Percentiles rank a stretch among this genome's conserved stretches.
phyloP scores from a whole-genome alignment of 2,888 invertebrate species.

The Salpingus planirostris region DNA sequence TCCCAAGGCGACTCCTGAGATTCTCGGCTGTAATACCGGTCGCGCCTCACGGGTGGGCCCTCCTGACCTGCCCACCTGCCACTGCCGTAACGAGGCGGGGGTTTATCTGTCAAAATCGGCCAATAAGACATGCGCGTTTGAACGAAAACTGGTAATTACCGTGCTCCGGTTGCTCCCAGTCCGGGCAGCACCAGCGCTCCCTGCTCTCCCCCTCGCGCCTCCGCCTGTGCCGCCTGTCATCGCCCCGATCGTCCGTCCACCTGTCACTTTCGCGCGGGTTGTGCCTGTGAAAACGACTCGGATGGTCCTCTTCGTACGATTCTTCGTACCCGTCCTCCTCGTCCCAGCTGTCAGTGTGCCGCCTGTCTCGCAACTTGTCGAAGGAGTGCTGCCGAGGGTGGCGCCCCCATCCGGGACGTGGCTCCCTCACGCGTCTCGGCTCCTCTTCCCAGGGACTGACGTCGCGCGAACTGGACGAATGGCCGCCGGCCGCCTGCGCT shows the following conservation, averaged over 20 bases:
- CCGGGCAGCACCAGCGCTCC: conserved; percentile 42
- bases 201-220: conserved; percentile 25
- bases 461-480: conserved; percentile 65
- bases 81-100: too few relatives aligned
- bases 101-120: too few relatives aligned
- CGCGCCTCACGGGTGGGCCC: too few relatives aligned
- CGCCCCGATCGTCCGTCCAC: conserved; percentile 30
- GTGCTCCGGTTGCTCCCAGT: conserved; percentile 46
- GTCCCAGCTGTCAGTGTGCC: conserved; percentile 44
- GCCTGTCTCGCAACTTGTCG: conserved; percentile 45
- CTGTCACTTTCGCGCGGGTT: conserved; percentile 26
- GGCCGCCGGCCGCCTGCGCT: conserved; percentile 28
- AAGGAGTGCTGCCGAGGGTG: conserved; percentile 36
- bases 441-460: conserved; percentile 75
- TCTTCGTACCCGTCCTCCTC: conserved; percentile 67
- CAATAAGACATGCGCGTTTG: too few relatives aligned
- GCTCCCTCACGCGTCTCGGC: conserved; percentile 40
- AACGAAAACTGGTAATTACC: too few relatives aligned
- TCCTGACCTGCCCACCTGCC: too few relatives aligned
- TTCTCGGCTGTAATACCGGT: conserved; percentile 36
- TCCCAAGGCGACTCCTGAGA: conserved; percentile 52
- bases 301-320: conserved; percentile 42
- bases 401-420: conserved; percentile 36
- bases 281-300: conserved; percentile 27
- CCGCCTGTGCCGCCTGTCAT: conserved; percentile 28